A percentile compares a stretch with the other conserved stretches of the same genome.
These are phyloP conservation scores for Drosophila infuscata DNA, from an alignment of 2,888 invertebrate genomes.

Conservation along the genomic window DNA sequence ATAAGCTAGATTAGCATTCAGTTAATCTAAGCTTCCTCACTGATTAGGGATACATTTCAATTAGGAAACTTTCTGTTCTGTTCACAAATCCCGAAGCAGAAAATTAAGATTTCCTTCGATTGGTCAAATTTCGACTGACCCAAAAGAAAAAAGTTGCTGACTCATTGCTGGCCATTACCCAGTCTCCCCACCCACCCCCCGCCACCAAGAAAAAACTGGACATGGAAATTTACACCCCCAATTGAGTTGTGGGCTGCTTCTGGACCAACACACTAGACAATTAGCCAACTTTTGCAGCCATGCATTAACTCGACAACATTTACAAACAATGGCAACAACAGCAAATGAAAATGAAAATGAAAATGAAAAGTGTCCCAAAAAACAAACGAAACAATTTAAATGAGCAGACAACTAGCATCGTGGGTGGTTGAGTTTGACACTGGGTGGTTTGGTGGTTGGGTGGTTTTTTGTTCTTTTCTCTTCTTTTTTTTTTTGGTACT, in stretches of 20 bases:
- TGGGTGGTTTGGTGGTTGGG: conserved; percentile 4
- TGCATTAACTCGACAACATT: conserved; percentile 72
- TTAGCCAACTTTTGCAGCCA: conserved; percentile 76
- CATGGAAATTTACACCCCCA: conserved; percentile 39
- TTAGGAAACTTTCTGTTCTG: conserved; percentile 31
- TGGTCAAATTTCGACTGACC: conserved; percentile 2
- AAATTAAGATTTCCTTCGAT: conserved; percentile 32
- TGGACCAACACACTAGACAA: conserved; percentile 57
- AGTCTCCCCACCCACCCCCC: neutral
- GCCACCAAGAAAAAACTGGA: neutral
- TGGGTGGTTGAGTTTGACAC: neutral
- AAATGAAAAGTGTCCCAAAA: conserved; percentile 59
- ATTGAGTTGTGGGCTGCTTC: conserved; percentile 33
- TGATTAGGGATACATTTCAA: conserved; percentile 42
- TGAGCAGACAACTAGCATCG: conserved; percentile 55
- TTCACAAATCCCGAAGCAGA: conserved; percentile 13
- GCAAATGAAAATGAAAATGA: conserved; percentile 24
- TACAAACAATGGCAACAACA: conserved; percentile 27
- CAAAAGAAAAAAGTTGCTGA: conserved; percentile 29
- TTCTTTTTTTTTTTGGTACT: neutral
- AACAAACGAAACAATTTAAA: conserved; percentile 64
- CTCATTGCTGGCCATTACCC: conserved; percentile 38
- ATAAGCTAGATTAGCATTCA: conserved; percentile 12
- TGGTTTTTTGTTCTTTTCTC: conserved; percentile 12
- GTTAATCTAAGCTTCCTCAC: conserved; percentile 9